phyloP scores from a whole-genome alignment of 2,113 vertebrate species.

The Elaphurus davidianus region DNA sequence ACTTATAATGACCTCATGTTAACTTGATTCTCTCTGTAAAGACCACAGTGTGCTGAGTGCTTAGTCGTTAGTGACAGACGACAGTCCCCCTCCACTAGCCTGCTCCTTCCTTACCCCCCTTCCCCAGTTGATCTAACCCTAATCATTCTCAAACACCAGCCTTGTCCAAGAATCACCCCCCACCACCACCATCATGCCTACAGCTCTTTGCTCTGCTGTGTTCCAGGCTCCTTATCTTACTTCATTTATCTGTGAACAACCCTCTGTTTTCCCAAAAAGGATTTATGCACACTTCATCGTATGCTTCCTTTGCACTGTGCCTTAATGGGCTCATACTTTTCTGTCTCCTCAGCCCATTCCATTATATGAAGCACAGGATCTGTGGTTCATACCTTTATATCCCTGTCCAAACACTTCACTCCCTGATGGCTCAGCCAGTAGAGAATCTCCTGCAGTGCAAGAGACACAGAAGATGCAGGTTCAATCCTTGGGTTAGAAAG shows the following conservation, averaged over 20 bases:
- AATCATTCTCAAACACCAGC: background rate
- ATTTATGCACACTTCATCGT: accelerated
- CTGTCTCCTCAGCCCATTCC: background rate
- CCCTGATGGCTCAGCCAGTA: background rate
- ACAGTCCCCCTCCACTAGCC: background rate
- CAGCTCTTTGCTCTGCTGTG: background rate
- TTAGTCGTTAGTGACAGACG: background rate
- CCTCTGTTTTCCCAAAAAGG: background rate
- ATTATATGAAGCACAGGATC: background rate
- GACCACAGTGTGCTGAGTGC: too few relatives aligned
- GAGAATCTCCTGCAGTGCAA: background rate
- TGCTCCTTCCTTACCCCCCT: background rate
- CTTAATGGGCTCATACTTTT: accelerated
- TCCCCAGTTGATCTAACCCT: background rate
- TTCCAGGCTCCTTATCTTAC: accelerated
- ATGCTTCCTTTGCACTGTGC: accelerated
- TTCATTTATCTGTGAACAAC: background rate
- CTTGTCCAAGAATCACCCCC: accelerated
- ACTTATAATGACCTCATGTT: background rate
- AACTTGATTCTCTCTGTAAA: background rate
- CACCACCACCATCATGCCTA: accelerated
- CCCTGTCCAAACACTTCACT: background rate
- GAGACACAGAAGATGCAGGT: background rate
- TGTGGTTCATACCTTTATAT: accelerated
- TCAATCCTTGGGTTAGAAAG: background rate